Evolutionary conservation across 2,888 invertebrate genomes (phyloP).

Genomic region (Zhengitettix transpicula): DNA sequence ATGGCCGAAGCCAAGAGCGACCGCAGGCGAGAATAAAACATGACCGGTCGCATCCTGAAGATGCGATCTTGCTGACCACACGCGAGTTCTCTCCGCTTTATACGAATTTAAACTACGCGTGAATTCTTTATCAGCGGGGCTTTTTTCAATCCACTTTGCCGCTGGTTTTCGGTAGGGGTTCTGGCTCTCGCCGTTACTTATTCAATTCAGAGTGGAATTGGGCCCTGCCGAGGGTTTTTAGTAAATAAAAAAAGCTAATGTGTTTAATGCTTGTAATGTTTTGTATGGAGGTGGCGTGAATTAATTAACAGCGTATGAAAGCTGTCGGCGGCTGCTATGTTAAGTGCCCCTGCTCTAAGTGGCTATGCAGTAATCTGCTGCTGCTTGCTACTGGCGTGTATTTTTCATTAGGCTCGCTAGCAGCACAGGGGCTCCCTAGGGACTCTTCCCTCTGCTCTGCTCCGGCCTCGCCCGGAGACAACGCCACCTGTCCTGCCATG

Average conservation of each 20-base stretch:
- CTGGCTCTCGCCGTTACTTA: background rate
- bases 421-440: too few relatives aligned
- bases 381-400: background rate
- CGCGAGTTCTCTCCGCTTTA: too few relatives aligned
- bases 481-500: too few relatives aligned
- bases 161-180: background rate
- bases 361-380: background rate
- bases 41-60: too few relatives aligned
- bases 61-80: too few relatives aligned
- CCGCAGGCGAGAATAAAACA: too few relatives aligned
- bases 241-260: constrained; percentile 8
- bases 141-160: background rate
- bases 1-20: too few relatives aligned
- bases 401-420: background rate
- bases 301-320: constrained; percentile 8
- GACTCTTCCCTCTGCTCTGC: too few relatives aligned
- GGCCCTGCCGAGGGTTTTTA: background rate
- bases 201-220: background rate
- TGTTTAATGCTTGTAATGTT: constrained; percentile 10
- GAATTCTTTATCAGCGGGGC: background rate
- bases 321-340: background rate
- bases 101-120: too few relatives aligned
- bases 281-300: constrained; percentile 6
- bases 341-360: background rate
- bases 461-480: too few relatives aligned